Evolutionary conservation across 1,140 invertebrate genomes (phyloP).

Genomic region (Tetragnatha versicolor): DNA sequence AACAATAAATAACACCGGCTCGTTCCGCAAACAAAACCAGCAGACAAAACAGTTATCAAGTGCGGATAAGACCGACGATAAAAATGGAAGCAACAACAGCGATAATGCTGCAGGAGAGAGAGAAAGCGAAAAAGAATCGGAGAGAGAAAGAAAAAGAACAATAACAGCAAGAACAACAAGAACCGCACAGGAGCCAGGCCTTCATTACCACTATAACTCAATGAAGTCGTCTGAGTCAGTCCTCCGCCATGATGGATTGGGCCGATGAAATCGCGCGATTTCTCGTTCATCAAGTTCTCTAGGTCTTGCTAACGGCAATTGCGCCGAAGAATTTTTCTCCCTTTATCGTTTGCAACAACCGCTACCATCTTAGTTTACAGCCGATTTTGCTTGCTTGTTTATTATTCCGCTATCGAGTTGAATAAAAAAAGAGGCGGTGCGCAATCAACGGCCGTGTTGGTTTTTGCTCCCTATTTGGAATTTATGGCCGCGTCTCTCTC

Average conservation of each 20-base stretch:
- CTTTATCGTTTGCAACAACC: constrained; percentile 29
- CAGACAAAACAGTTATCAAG: too few relatives aligned
- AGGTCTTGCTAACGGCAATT: not conserved
- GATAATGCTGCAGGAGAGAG: not conserved
- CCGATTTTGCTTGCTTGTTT: constrained; percentile 40
- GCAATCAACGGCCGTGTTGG: too few relatives aligned
- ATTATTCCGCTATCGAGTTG: too few relatives aligned
- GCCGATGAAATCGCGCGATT: constrained; percentile 31
- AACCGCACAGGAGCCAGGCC: not conserved
- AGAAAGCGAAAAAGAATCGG: not conserved
- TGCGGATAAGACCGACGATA: not conserved
- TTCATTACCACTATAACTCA: constrained; percentile 45
- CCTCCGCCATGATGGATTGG: constrained; percentile 31
- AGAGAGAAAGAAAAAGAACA: too few relatives aligned
- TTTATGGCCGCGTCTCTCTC: too few relatives aligned
- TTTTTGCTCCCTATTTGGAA: too few relatives aligned
- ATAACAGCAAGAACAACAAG: not conserved
- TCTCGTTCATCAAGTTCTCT: constrained; percentile 34
- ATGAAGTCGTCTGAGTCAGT: constrained; percentile 31
- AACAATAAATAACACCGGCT: too few relatives aligned
- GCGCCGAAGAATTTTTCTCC: constrained; percentile 13
- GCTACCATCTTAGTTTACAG: constrained; percentile 34
- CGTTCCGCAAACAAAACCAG: too few relatives aligned
- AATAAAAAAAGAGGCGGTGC: too few relatives aligned
- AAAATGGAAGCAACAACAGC: not conserved